Base-by-base conservation (phyloP, 2,797 vertebrate species). In the Cossypha polioptera region DNA sequence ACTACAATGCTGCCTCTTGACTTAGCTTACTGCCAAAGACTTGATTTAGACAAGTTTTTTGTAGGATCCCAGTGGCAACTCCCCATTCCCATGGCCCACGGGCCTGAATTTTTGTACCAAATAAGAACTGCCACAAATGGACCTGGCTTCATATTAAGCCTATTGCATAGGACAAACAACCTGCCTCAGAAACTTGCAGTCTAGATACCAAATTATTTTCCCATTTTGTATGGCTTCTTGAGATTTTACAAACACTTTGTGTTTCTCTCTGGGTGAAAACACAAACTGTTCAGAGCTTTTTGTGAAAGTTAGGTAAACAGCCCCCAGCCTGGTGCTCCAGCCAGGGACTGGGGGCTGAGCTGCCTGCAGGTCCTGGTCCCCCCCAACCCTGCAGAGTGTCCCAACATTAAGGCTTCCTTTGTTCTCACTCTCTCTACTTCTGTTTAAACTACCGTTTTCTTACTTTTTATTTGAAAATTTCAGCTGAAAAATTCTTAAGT, bases 341-440 rank as follows among this genome's bases (percentile, higher is more conserved):
- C 13, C n/a, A 47, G 26, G 5, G 35, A 14, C 47, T 28, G 36
- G 21, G 36, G 40, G 7, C 57, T 51, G 55, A 83, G 42, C 24
- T 58, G 29, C 26, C 61, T 58, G 35, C 7, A 16, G 4, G 17
- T 13, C n/a, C 40, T 36, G 16, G 43, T 51, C 2, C 11, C 28
- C 25, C 21, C 9, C 3, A 4, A 16, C 3, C 3, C 18, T 1
- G 0, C 1, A 8, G 12, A 82, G 9, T 11, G 18, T 25, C 36
- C 73, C 13, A 31, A 61, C 4, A 2, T 40, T 73, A 69, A 55
- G 33, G 20, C 11, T 76, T 42, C 15, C 11, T 71, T 57, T 2
- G 2, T 88, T 53, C 38, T 85, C 31, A 47, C 28, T 22, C 11
- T 29, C 38, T 62, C 43, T 11, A 35, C 31, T 54, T 72, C 2